Conservation (phyloP, 2,888 invertebrate genomes). For the Aspidapion aeneum region DNA sequence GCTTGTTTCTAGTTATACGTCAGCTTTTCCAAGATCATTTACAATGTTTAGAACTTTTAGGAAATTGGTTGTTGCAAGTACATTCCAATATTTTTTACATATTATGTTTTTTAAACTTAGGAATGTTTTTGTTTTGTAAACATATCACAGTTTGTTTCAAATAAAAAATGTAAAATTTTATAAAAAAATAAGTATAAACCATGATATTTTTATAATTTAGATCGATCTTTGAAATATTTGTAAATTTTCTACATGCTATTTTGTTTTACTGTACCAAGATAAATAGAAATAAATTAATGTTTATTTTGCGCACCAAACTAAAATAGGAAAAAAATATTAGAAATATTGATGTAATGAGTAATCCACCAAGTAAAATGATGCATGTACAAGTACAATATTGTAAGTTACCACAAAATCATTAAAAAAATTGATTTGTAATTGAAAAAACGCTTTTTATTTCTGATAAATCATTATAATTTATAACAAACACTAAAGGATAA, state of each 20-base stretch:
- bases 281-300: too few relatives aligned
- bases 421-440: constrained; percentile 41
- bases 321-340: not conserved
- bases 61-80: not conserved
- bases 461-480: not conserved
- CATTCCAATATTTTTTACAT: too few relatives aligned
- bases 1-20: not conserved
- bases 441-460: constrained; percentile 10
- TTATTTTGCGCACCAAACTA: not conserved
- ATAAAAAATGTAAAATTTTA: too few relatives aligned
- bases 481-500: too few relatives aligned
- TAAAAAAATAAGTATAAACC: too few relatives aligned
- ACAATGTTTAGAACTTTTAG: not conserved
- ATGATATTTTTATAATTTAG: constrained; percentile 2
- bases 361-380: constrained; percentile 33
- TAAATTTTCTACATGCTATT: too few relatives aligned
- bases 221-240: too few relatives aligned
- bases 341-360: not conserved
- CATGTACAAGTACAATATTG: constrained; percentile 40
- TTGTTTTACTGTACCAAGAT: too few relatives aligned
- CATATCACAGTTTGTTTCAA: too few relatives aligned
- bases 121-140: not conserved
- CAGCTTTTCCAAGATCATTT: not conserved
- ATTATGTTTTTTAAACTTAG: too few relatives aligned
- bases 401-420: constrained; percentile 41